phyloP scores from a whole-genome alignment of 1,140 invertebrate genomes.

The Drosophila athabasca region DNA sequence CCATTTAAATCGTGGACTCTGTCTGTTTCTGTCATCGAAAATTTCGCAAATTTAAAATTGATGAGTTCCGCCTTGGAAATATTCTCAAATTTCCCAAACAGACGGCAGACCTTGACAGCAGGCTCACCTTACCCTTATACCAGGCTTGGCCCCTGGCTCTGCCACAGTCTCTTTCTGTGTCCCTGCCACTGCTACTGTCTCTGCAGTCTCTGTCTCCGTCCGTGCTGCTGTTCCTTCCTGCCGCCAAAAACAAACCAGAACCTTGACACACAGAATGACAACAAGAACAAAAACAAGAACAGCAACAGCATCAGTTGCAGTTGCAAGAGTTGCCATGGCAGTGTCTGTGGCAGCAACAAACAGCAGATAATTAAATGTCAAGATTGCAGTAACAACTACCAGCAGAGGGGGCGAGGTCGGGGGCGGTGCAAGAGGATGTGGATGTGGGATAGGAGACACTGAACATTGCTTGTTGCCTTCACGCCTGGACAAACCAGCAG shows the following conservation, averaged over 20 bases:
- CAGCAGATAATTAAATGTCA: conserved; percentile 71
- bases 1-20: neutral
- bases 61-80: conserved; percentile 31
- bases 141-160: too few species aligned
- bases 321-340: neutral
- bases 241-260: conserved; percentile 30
- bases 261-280: conserved; percentile 54
- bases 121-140: conserved; percentile 9
- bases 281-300: conserved; percentile 15
- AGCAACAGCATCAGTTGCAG: conserved; percentile 25
- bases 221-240: conserved; percentile 21
- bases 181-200: too few species aligned
- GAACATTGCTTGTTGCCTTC: conserved; percentile 32
- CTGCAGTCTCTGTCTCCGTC: too few species aligned
- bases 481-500: conserved; percentile 18
- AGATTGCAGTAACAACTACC: conserved; percentile 50
- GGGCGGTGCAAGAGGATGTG: neutral
- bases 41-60: neutral
- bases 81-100: conserved; percentile 42
- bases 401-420: neutral
- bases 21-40: neutral
- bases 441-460: neutral
- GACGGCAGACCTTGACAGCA: conserved; percentile 31
- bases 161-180: too few species aligned
- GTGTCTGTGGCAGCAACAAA: conserved; percentile 20